These are phyloP conservation scores for Cephus sareptanus DNA, from an alignment of 2,888 invertebrate species.

Conservation along the genomic window DNA sequence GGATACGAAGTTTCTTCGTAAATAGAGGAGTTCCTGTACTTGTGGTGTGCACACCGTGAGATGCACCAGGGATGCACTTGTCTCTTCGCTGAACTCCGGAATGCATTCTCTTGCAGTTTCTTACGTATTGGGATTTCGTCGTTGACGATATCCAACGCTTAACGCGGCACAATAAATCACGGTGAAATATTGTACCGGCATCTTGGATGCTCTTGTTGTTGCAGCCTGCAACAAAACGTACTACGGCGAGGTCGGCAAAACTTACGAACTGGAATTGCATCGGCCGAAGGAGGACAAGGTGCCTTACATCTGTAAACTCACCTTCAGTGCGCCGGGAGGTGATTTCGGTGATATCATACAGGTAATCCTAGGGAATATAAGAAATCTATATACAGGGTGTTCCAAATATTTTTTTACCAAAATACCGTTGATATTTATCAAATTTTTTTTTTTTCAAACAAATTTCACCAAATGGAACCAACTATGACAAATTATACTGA, in stretches of 20 bases:
- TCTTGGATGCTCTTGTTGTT: constrained; percentile 52
- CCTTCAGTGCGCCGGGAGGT: constrained; percentile 86
- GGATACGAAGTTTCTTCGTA: not conserved
- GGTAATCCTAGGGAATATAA: constrained; percentile 66
- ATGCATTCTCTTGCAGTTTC: not conserved
- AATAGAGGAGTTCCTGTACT: not conserved
- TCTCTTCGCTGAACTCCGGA: not conserved
- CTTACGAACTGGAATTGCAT: constrained; percentile 87
- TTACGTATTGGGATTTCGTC: not conserved
- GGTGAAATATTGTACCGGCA: not conserved
- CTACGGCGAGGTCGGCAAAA: constrained; percentile 88
- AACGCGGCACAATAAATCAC: not conserved
- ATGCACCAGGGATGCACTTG: not conserved
- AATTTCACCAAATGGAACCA: not conserved
- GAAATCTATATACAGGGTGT: not conserved
- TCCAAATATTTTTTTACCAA: not conserved
- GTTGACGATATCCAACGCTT: not conserved
- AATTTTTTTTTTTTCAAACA: not conserved
- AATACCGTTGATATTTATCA: not conserved
- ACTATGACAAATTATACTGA: not conserved
- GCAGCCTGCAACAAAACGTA: constrained; percentile 91
- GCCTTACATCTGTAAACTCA: constrained; percentile 88
- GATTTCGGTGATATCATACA: constrained; percentile 88
- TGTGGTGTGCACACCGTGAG: not conserved
- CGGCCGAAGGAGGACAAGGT: constrained; percentile 87